These are phyloP conservation scores for Sebastes oblongus DNA, from an alignment of 2,797 vertebrate genomes.

Conservation along the genomic window DNA sequence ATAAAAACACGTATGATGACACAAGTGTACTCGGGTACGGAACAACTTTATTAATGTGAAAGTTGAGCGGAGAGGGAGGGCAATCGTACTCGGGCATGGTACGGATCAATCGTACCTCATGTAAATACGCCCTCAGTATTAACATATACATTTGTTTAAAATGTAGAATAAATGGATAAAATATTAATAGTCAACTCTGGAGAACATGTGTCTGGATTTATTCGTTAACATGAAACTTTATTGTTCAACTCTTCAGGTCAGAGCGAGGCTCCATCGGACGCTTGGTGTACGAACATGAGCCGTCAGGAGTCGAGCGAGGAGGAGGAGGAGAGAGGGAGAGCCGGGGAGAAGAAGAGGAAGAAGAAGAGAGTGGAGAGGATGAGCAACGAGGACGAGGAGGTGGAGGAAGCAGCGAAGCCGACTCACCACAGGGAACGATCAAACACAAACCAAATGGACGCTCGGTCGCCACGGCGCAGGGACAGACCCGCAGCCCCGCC, in stretches of 20 bases:
- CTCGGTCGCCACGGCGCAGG: slow-evolving; percentile 83
- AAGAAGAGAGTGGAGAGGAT: slow-evolving; percentile 67
- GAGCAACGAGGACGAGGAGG: slow-evolving; percentile 56
- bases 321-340: slow-evolving; percentile 35
- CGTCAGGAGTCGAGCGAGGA: slow-evolving; percentile 54
- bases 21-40: no score
- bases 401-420: slow-evolving; percentile 66
- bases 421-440: slow-evolving; percentile 87
- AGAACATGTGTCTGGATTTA: background rate
- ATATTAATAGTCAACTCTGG: background rate
- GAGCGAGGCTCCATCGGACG: slow-evolving; percentile 75
- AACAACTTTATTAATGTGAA: no score
- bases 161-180: background rate
- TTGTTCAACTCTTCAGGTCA: slow-evolving; percentile 40
- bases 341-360: slow-evolving; percentile 39
- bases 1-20: no score
- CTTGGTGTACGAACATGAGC: slow-evolving; percentile 88
- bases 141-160: background rate
- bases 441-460: slow-evolving; percentile 84
- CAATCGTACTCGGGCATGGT: no score
- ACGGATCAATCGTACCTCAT: no score
- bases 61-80: no score
- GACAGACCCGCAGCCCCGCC: slow-evolving; percentile 79
- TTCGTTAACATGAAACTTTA: background rate
- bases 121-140: background rate